Conservation (phyloP, 2,113 vertebrate genomes). For the Sylvia atricapilla region DNA sequence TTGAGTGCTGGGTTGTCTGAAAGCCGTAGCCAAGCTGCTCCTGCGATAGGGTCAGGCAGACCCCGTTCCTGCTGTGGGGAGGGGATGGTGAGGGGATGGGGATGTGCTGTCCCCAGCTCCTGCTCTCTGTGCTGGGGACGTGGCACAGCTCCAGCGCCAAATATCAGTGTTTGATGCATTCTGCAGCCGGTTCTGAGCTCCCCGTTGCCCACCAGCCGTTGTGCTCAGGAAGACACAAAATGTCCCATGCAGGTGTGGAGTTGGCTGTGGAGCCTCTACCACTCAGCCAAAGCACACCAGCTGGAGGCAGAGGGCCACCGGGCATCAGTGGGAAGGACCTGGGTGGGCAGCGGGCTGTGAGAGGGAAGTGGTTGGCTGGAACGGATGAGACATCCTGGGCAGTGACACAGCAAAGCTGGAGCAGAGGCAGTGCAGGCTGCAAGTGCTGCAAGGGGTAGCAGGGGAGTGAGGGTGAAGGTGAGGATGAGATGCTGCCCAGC, state of each 20-base stretch:
- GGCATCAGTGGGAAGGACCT: background rate
- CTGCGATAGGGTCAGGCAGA: background rate
- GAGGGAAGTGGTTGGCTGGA: background rate
- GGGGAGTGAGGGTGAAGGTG: background rate
- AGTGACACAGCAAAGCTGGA: background rate
- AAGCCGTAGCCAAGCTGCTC: background rate
- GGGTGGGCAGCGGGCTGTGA: background rate
- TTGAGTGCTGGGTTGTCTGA: background rate
- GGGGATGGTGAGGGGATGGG: fast-evolving
- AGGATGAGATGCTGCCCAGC: background rate
- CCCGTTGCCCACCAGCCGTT: fast-evolving
- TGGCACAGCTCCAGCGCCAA: fast-evolving
- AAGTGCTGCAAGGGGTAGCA: background rate
- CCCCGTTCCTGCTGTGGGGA: background rate
- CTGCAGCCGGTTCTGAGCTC: fast-evolving
- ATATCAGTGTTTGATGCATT: fast-evolving
- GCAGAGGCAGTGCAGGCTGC: background rate
- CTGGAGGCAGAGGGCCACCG: background rate
- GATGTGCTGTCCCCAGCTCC: background rate
- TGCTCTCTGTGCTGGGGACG: fast-evolving
- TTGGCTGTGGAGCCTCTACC: fast-evolving
- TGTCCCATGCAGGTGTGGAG: background rate
- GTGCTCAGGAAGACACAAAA: background rate
- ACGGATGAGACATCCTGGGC: background rate
- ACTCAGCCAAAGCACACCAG: background rate